Base-by-base conservation (phyloP, 2,113 vertebrate genomes). In the Oryzias javanicus region DNA sequence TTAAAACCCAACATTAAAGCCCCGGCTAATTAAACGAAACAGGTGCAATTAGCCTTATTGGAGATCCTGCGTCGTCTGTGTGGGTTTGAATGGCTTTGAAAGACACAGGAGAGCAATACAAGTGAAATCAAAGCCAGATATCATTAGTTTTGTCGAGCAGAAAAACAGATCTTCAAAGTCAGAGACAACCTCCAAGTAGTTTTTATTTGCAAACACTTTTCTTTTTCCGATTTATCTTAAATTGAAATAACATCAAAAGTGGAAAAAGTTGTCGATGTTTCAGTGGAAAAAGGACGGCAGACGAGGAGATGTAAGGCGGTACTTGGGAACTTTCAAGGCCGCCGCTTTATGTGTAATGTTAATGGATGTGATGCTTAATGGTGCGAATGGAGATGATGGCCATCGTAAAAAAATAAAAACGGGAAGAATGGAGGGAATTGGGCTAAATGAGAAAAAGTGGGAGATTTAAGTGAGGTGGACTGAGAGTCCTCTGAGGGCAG, bases 1-100 rank as follows among this genome's bases (percentile, higher is more conserved):
- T 49, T 54, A 27, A 61, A 62, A 55, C 51, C 35, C 66, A 78
- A 53, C 19, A 24, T n/a, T 12, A 35, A 25, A 49, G 18, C 49
- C 46, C 60, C 57, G 68, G 54, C 64, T 74, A 83, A 87, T 83
- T 59, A 58, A 85, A 76, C 79, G 52, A 64, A 61, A 60, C 61
- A 17, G 24, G 49, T 10, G 47, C 53, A 78, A 78, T 78, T 72
- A 79, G 46, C n/a, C 24, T 27, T 27, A 70, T 54, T 61, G 51
- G 56, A 72, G 60, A 59, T 50, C 20, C 55, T 14, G 50, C 24
- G 59, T 63, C 16, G 14, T 20, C 48, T 27, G n/a, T 44, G 42
- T 29, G 49, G 49, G 49, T 19, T 24, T 42, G 12, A 63, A 55
- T 62, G 16, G 24, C 56, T 70, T 58, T 69, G 10, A 6, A 47